A percentile compares a stretch with the other conserved stretches of the same genome.
Evolutionary conservation across 2,797 vertebrate species (phyloP).

Genomic region (Chromis chromis): DNA sequence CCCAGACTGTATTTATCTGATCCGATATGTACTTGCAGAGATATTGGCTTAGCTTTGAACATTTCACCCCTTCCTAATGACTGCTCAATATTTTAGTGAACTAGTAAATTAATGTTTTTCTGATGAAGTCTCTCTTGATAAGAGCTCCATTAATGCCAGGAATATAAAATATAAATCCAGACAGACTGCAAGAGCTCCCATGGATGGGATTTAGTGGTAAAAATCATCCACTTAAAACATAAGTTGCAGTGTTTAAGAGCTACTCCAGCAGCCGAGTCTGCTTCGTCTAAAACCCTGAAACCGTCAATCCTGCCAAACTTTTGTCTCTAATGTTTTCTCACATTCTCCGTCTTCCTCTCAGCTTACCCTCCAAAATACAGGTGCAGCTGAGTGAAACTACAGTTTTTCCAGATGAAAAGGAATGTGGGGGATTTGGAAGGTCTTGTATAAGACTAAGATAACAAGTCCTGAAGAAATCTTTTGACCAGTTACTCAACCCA

Average conservation of each 20-base stretch:
- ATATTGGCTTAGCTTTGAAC: background rate
- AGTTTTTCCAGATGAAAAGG: background rate
- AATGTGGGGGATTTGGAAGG: background rate
- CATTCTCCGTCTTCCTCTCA: slow-evolving; percentile 1
- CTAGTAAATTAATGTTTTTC: background rate
- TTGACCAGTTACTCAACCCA: too few species aligned
- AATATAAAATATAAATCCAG: slow-evolving; percentile 19
- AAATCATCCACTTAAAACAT: slow-evolving; percentile 1
- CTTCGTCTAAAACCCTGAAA: slow-evolving; percentile 2
- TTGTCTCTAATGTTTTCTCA: background rate
- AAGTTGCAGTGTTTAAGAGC: too few species aligned
- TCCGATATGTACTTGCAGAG: background rate
- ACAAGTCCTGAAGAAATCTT: background rate
- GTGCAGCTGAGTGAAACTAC: too few species aligned
- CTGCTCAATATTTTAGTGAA: slow-evolving; percentile 6
- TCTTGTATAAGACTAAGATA: background rate
- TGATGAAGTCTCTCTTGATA: slow-evolving; percentile 10
- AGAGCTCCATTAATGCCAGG: background rate
- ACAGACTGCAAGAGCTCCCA: background rate
- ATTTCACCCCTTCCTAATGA: slow-evolving; percentile 2
- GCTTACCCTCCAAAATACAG: background rate
- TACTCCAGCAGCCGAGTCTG: too few species aligned
- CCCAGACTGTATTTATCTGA: background rate
- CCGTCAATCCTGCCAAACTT: background rate
- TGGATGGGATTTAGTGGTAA: background rate